Conservation (phyloP, 1,140 invertebrate species). For the Drosophila nigromelanica region DNA sequence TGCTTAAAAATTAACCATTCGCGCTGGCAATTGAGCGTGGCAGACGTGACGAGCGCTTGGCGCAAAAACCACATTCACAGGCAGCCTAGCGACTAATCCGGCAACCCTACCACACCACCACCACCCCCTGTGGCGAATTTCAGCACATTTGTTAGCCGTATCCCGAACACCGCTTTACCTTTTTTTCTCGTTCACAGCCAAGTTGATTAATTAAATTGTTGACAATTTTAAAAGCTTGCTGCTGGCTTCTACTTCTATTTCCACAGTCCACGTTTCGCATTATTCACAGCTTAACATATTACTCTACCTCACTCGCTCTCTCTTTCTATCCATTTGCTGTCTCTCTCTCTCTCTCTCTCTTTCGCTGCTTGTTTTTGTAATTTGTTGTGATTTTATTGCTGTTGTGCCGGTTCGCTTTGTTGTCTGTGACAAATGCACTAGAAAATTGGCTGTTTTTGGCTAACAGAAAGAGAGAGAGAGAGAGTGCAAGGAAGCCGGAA, state of each 20-base stretch:
- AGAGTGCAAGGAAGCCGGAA: background rate
- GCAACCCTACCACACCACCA: background rate
- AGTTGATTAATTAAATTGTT: conserved; percentile 81
- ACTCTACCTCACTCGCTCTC: background rate
- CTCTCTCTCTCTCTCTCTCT: conserved; percentile 3
- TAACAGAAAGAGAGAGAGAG: background rate
- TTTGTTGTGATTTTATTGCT: conserved; percentile 60
- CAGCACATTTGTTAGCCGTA: conserved; percentile 24
- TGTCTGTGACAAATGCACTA: conserved; percentile 64
- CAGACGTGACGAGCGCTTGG: conserved; percentile 18
- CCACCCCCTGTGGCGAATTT: background rate
- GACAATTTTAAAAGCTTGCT: conserved; percentile 75
- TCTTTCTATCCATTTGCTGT: background rate
- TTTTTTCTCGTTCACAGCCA: conserved; percentile 11
- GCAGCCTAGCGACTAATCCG: conserved; percentile 40
- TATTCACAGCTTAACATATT: conserved; percentile 73
- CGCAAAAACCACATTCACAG: conserved; percentile 42
- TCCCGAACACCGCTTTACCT: background rate
- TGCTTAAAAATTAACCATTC: conserved; percentile 62
- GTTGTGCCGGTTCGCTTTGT: conserved; percentile 38
- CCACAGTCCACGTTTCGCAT: conserved; percentile 40
- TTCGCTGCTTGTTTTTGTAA: conserved; percentile 20
- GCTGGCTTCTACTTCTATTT: conserved; percentile 4
- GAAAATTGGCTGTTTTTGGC: conserved; percentile 63
- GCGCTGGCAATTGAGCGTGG: conserved; percentile 66